Percentiles rank a stretch among this genome's conserved stretches.
Evolutionary conservation across 2,888 invertebrate genomes (phyloP).

Genomic region (Pristionchus fissidentatus): DNA sequence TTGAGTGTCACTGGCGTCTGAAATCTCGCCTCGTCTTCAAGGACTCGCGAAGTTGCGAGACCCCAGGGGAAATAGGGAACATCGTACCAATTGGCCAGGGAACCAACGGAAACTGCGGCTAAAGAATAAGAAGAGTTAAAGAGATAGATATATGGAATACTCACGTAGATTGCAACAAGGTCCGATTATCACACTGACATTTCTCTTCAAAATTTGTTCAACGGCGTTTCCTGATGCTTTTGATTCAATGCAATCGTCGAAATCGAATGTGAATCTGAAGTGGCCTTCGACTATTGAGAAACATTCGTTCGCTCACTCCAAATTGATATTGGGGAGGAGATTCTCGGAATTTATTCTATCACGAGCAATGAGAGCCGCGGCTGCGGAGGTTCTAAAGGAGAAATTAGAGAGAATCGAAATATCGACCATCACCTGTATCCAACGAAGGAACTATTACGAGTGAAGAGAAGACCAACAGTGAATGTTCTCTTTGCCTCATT

Average conservation of each 20-base stretch:
- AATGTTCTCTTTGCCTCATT: conserved; percentile 3
- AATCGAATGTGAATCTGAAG: conserved; percentile 28
- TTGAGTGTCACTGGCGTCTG: conserved; percentile 57
- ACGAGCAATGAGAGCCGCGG: conserved; percentile 56
- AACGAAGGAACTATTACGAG: conserved; percentile 33
- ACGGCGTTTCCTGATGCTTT: conserved; percentile 29
- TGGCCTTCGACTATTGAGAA: not conserved
- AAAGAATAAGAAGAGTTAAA: conserved; percentile 34
- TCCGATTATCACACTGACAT: conserved; percentile 38
- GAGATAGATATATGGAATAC: not conserved
- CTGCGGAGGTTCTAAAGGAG: conserved; percentile 51
- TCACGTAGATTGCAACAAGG: conserved; percentile 46
- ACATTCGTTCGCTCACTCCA: conserved; percentile 49
- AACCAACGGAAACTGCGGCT: conserved; percentile 60
- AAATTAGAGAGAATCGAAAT: not conserved
- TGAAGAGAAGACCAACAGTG: conserved; percentile 45
- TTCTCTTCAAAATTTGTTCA: not conserved
- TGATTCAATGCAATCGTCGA: conserved; percentile 38
- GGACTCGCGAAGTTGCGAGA: conserved; percentile 54
- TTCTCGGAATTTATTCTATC: conserved; percentile 54
- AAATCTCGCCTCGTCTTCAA: conserved; percentile 57
- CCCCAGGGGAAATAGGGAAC: conserved; percentile 63
- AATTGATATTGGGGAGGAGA: conserved; percentile 51
- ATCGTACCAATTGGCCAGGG: conserved; percentile 60
- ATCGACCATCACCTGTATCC: conserved; percentile 9